Percentiles rank a stretch among this genome's conserved stretches.
Evolutionary conservation across 1,140 invertebrate genomes (phyloP).

Genomic region (Eriosoma lanigerum): DNA sequence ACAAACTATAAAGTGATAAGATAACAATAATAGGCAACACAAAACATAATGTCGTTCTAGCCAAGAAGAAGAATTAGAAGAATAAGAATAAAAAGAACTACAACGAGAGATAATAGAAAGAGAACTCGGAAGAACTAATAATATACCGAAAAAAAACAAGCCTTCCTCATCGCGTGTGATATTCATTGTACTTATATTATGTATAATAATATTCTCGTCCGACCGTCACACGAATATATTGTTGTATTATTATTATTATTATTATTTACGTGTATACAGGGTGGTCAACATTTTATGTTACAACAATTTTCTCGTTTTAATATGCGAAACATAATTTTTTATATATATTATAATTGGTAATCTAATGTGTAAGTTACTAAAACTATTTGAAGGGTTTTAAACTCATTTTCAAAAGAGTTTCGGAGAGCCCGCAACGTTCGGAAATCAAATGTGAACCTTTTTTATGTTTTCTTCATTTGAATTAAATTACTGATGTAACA

Average conservation of each 20-base stretch:
- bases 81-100: neutral
- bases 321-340: no score
- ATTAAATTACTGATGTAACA: no score
- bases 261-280: constrained; percentile 7
- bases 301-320: no score
- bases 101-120: constrained; percentile 37
- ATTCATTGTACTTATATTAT: neutral
- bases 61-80: neutral
- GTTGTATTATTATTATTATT: constrained; percentile 17
- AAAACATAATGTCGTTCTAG: neutral
- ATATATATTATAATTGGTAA: no score
- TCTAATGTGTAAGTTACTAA: no score
- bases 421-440: no score
- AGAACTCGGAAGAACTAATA: constrained; percentile 49
- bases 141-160: neutral
- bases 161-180: constrained; percentile 10
- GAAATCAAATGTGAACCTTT: no score
- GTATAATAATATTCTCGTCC: constrained; percentile 10
- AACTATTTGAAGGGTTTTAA: no score
- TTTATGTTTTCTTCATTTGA: no score
- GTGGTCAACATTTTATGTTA: no score
- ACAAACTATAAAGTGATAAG: neutral
- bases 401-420: no score
- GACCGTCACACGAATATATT: constrained; percentile 17
- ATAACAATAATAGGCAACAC: neutral